A percentile compares a stretch with the other conserved stretches of the same genome.
Conservation (phyloP, 2,797 vertebrate genomes). For the Garrulus glandarius region DNA sequence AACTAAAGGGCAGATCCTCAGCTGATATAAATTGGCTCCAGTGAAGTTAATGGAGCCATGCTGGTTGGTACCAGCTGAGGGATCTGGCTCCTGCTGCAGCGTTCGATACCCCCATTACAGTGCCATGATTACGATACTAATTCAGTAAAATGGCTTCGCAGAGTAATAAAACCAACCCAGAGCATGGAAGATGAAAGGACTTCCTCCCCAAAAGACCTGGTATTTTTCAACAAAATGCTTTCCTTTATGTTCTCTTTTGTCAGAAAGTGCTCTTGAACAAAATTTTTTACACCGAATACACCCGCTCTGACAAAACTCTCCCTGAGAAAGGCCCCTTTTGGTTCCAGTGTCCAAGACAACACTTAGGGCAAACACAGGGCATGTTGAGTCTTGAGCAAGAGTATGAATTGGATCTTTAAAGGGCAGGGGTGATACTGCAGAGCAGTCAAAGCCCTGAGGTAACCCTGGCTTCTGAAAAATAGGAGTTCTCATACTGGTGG, state of each 20-base stretch:
- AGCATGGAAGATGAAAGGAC: slow-evolving; percentile 50
- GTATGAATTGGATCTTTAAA: background rate
- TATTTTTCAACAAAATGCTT: slow-evolving; percentile 24
- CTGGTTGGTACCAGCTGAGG: slow-evolving; percentile 52
- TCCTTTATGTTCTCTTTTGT: slow-evolving; percentile 11
- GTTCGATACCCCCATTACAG: background rate
- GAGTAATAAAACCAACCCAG: slow-evolving; percentile 9
- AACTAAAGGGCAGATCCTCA: slow-evolving; percentile 54
- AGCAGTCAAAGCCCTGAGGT: background rate
- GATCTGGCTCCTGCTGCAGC: slow-evolving; percentile 17
- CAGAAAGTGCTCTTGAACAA: background rate
- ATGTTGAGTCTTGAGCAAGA: background rate
- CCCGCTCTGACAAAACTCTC: background rate
- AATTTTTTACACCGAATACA: background rate
- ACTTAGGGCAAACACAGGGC: background rate
- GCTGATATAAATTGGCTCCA: slow-evolving; percentile 56
- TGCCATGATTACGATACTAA: slow-evolving; percentile 35
- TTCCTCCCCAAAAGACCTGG: background rate
- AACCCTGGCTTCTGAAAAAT: background rate
- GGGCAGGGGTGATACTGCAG: background rate
- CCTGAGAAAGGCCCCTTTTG: background rate
- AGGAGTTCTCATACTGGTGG: background rate
- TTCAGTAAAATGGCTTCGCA: slow-evolving; percentile 32
- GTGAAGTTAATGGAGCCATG: slow-evolving; percentile 24
- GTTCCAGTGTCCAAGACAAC: background rate